Evolutionary conservation across 2,888 invertebrate species (phyloP).

Genomic region (Arenicola marina): DNA sequence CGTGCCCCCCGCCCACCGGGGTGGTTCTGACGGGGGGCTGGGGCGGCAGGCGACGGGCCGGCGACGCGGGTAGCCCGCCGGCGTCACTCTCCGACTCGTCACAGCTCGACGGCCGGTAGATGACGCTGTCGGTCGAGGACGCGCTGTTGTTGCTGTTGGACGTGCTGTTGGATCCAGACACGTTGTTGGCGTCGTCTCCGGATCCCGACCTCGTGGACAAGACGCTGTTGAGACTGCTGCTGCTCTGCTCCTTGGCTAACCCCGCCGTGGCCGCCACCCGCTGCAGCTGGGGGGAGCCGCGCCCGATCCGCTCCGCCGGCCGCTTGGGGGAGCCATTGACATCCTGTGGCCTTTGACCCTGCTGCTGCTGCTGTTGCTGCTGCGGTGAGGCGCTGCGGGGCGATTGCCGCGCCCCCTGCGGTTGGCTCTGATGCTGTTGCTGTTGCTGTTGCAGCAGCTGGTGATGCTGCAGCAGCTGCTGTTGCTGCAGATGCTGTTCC

Average conservation of each 20-base stretch:
- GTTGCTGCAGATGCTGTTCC: not conserved
- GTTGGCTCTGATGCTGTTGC: not conserved
- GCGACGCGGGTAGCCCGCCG: not conserved
- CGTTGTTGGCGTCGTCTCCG: conserved; percentile 17
- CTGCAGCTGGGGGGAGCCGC: no score
- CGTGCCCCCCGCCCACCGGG: not conserved
- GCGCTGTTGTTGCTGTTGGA: conserved; percentile 40
- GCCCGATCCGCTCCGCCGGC: no score
- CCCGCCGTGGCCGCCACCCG: no score
- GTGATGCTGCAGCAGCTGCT: not conserved
- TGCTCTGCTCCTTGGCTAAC: conserved; percentile 13
- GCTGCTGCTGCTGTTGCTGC: not conserved
- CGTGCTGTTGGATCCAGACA: conserved; percentile 21
- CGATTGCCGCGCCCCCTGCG: not conserved
- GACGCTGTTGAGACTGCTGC: conserved; percentile 5
- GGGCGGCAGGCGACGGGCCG: not conserved
- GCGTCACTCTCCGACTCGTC: conserved; percentile 34
- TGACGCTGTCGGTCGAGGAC: conserved; percentile 53
- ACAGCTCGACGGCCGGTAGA: conserved; percentile 43
- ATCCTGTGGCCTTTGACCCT: not conserved
- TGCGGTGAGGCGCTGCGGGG: not conserved
- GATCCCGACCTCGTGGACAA: not conserved
- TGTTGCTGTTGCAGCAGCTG: not conserved
- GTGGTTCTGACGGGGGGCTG: no score
- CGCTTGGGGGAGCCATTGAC: no score